Conservation (phyloP, 2,113 vertebrate species). For the Gymnogyps californianus region DNA sequence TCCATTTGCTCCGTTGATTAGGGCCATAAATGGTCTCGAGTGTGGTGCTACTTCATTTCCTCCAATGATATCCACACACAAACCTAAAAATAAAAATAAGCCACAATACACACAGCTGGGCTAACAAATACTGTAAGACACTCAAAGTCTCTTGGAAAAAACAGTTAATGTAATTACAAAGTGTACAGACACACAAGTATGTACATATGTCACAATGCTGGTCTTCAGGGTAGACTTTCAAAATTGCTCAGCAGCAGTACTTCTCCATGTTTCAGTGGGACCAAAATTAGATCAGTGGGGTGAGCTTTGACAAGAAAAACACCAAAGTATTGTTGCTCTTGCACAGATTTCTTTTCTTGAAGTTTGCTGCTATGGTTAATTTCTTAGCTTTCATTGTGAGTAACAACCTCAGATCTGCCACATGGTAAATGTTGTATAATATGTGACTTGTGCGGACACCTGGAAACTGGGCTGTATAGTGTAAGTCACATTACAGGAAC, state of each 20-base stretch:
- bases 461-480: not conserved
- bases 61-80: constrained; percentile 67
- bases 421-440: not conserved
- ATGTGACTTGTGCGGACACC: not conserved
- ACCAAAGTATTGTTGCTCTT: not conserved
- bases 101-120: not conserved
- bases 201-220: not conserved
- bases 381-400: not conserved
- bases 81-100: constrained; percentile 49
- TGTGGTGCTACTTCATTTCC: constrained; percentile 62
- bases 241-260: not conserved
- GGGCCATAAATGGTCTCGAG: constrained; percentile 74
- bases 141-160: not conserved
- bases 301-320: not conserved
- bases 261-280: not conserved
- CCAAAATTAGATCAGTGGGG: not conserved
- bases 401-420: not conserved
- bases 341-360: not conserved
- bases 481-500: not conserved
- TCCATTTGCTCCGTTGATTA: fast-evolving
- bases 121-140: not conserved
- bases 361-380: not conserved
- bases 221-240: not conserved
- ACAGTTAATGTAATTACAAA: not conserved
- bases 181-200: not conserved